Percentiles rank a stretch among this genome's conserved stretches.
phyloP scores from a whole-genome alignment of 2,113 vertebrate genomes.

The Tetrao urogallus region DNA sequence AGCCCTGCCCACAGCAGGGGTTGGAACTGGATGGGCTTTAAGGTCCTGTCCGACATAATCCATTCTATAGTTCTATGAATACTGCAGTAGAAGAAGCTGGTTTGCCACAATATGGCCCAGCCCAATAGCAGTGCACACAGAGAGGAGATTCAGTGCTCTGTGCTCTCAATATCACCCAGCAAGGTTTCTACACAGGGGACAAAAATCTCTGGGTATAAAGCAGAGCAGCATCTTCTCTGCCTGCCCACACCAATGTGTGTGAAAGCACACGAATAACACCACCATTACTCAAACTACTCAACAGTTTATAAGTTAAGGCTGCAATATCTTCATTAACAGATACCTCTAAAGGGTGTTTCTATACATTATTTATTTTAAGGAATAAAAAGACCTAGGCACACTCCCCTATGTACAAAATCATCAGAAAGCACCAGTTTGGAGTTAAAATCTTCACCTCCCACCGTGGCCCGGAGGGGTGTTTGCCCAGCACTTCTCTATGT shows the following conservation, averaged over 20 bases:
- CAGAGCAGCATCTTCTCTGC: background rate
- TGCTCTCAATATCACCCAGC: background rate
- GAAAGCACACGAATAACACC: background rate
- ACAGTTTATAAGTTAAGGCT: background rate
- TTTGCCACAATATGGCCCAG: background rate
- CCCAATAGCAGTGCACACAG: background rate
- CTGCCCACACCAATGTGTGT: background rate
- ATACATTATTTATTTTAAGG: background rate
- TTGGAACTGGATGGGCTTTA: too few species aligned
- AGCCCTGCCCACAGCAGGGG: too few species aligned
- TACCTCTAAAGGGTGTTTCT: background rate
- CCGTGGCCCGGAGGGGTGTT: background rate
- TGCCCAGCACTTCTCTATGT: background rate
- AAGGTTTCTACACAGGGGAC: background rate
- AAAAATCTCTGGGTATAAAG: background rate
- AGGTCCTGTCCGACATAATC: too few species aligned
- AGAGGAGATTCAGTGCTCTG: background rate
- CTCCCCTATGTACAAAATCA: background rate
- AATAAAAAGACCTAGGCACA: background rate
- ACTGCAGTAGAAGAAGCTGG: constrained; percentile 14
- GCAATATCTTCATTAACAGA: background rate
- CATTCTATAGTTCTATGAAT: background rate
- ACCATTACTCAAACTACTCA: background rate
- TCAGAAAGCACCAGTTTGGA: background rate
- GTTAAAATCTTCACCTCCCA: background rate